phyloP scores from a whole-genome alignment of 1,140 invertebrate genomes.

The Drosophila persimilis region DNA sequence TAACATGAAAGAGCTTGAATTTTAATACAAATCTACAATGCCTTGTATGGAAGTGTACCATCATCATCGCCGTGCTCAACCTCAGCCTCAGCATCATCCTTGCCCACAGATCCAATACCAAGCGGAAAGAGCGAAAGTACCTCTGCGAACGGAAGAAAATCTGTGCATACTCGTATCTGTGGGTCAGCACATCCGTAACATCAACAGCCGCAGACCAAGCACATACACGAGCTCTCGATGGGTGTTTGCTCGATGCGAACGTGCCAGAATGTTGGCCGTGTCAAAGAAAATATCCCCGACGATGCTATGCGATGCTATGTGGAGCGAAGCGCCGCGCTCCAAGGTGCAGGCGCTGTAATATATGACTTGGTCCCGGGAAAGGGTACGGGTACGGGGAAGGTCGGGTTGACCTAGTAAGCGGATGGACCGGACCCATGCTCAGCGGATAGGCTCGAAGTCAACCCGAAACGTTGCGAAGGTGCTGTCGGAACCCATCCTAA shows the following conservation, averaged over 20 bases:
- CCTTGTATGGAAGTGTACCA: constrained; percentile 5
- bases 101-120: background rate
- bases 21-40: constrained; percentile 42
- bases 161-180: constrained; percentile 21
- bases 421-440: constrained; percentile 4
- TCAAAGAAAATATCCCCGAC: constrained; percentile 60
- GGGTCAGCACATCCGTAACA: constrained; percentile 17
- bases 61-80: background rate
- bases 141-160: constrained; percentile 33
- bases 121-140: constrained; percentile 25
- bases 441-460: constrained; percentile 58
- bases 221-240: no score
- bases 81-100: no score
- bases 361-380: constrained; percentile 33
- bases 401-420: constrained; percentile 68
- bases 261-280: constrained; percentile 33
- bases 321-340: background rate
- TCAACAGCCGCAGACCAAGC: background rate
- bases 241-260: constrained; percentile 33
- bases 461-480: constrained; percentile 45
- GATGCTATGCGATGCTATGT: no score
- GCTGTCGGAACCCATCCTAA: constrained; percentile 5
- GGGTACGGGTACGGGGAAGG: constrained; percentile 1
- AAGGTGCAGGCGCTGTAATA: constrained; percentile 42
- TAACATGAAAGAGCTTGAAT: constrained; percentile 66